A percentile compares a stretch with the other conserved stretches of the same genome.
Evolutionary conservation across 2,888 invertebrate species (phyloP).

Genomic region (Aquatica leii): DNA sequence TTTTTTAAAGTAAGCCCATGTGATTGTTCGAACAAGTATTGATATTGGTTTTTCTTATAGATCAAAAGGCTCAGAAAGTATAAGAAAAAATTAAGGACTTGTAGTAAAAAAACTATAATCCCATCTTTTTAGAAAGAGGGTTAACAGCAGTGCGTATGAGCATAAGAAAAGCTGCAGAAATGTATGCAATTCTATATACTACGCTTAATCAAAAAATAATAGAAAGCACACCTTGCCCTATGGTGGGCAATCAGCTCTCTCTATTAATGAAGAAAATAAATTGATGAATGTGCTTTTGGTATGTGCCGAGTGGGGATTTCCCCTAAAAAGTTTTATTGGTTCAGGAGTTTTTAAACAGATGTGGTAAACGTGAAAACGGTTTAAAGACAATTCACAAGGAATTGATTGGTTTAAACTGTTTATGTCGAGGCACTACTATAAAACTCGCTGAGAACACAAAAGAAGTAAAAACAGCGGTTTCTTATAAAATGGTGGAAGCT

Average conservation of each 20-base stretch:
- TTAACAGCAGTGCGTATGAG: background rate
- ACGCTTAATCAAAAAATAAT: background rate
- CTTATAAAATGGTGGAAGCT: slow-evolving; percentile 30
- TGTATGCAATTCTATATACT: slow-evolving; percentile 1
- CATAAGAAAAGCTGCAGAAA: background rate
- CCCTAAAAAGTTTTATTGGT: slow-evolving; percentile 7
- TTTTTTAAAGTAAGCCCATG: too few relatives aligned
- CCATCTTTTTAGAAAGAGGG: background rate
- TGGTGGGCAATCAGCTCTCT: slow-evolving; percentile 9
- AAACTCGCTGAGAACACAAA: slow-evolving; percentile 27
- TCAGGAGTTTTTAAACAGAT: slow-evolving; percentile 9
- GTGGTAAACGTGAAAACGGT: slow-evolving; percentile 14
- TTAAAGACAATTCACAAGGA: slow-evolving; percentile 5
- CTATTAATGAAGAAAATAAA: background rate
- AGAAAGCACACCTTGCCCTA: background rate
- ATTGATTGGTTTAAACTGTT: slow-evolving; percentile 31
- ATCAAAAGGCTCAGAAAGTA: background rate
- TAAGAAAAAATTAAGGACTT: background rate
- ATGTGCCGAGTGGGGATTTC: slow-evolving; percentile 16
- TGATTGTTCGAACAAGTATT: too few relatives aligned
- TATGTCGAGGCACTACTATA: slow-evolving; percentile 26
- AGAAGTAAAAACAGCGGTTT: slow-evolving; percentile 11
- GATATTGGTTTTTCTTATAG: too few relatives aligned
- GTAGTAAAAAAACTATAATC: background rate
- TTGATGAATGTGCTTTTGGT: background rate